Conservation (phyloP, 1,140 invertebrate genomes). For the Sarcophaga peregrina region DNA sequence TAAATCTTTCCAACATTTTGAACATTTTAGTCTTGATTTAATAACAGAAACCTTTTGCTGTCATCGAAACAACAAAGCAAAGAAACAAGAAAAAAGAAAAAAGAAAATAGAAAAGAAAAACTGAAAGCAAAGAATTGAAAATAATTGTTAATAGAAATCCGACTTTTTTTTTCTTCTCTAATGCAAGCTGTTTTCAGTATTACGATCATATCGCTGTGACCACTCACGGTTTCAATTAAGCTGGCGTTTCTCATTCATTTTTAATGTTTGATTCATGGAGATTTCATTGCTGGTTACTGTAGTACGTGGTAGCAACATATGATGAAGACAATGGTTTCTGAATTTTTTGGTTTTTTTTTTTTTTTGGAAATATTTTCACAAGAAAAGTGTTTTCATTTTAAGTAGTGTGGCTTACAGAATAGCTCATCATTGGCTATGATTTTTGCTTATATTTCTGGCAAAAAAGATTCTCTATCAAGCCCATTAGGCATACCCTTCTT, state of each 20-base stretch:
- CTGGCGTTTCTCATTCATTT: not conserved
- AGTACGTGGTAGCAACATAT: not conserved
- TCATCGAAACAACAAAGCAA: not conserved
- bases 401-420: too few relatives aligned
- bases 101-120: not conserved
- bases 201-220: not conserved
- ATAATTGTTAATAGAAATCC: too few relatives aligned
- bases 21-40: conserved; percentile 20
- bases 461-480: too few relatives aligned
- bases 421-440: too few relatives aligned
- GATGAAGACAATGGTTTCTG: not conserved
- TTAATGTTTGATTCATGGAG: not conserved
- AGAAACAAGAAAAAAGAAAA: too few relatives aligned
- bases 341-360: not conserved
- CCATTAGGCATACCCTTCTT: too few relatives aligned
- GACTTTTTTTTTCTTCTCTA: not conserved
- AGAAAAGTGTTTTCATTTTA: too few relatives aligned
- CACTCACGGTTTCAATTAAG: too few relatives aligned
- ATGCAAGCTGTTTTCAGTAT: conserved; percentile 6
- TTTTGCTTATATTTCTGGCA: too few relatives aligned
- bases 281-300: not conserved
- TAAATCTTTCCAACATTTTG: conserved; percentile 26
- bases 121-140: not conserved
- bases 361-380: too few relatives aligned
- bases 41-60: not conserved